These are phyloP conservation scores for Exephanes ischioxanthus DNA, from an alignment of 2,888 invertebrate genomes.

Conservation along the genomic window DNA sequence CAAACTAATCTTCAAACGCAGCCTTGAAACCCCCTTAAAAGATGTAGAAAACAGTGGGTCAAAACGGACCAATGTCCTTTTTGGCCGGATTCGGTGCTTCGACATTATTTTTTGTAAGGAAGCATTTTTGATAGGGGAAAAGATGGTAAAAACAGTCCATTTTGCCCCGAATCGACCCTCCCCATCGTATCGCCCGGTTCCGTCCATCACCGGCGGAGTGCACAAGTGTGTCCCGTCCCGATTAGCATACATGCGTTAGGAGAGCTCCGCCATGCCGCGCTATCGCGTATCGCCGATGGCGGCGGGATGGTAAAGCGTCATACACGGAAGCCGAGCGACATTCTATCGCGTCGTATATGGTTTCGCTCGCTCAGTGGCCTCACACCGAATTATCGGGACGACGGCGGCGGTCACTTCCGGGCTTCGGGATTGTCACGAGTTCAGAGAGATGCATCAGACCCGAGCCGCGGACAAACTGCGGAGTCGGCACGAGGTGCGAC, in stretches of 20 bases:
- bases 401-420: conserved; percentile 35
- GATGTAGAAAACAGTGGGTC: too few relatives aligned
- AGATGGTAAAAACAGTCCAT: too few relatives aligned
- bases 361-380: conserved; percentile 4
- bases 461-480: neutral
- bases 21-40: too few relatives aligned
- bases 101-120: too few relatives aligned
- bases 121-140: too few relatives aligned
- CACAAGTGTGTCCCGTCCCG: conserved; percentile 3
- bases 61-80: neutral
- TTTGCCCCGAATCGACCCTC: too few relatives aligned
- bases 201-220: neutral
- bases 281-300: neutral
- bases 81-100: too few relatives aligned
- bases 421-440: conserved; percentile 25
- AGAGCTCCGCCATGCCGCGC: neutral
- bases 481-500: neutral
- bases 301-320: neutral
- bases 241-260: neutral
- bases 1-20: too few relatives aligned
- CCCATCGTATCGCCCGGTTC: neutral
- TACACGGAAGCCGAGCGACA: conserved; percentile 6
- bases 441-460: conserved; percentile 1
- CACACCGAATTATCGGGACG: conserved; percentile 32
- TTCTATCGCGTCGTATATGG: conserved; percentile 8